Evolutionary conservation across 2,113 vertebrate species (phyloP), one percentile per base, ranked within the genome.

Genomic region (Pelodiscus sinensis): DNA sequence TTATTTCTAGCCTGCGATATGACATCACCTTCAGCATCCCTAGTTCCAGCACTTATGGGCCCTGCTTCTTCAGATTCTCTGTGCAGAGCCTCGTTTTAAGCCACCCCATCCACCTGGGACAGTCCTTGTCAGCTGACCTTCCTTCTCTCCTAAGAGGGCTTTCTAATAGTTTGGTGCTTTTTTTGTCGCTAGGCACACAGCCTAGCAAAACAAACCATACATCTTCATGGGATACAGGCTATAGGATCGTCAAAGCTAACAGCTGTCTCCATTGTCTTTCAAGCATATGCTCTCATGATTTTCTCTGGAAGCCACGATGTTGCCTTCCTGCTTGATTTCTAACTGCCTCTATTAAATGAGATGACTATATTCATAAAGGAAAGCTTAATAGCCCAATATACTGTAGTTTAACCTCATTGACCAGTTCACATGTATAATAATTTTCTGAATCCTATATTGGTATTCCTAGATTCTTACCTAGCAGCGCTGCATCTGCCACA

Each of bases 241-340:
- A 62, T 62, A 62, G 27, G 27, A 14, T 62, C 60, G 12, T 62
- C 25, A 29, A 27, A 62, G 60, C 60, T 62, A 62, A 94, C 96
- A 97, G 96, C 96, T 96, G 95, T 95, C 96, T 96, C 92, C 92
- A 94, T 95, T 95, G 95, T 95, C 96, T 97, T 96, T 96, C 94
- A 95, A 92, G 81, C 91, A 86, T 95, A 94, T 56, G 93, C 93
- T 93, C 85, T 38, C 9, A 11, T 60, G 58, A 11, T 60, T 24
- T 60, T 60, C 3, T 60, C 58, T 60, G 58, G 22, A 60, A 60
- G 24, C 24, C 24, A 25, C 27, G 24, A 1, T 60, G 58, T 60
- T 60, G 9, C 24, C 24, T 60, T 60, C 22, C 58, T 60, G 10
- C 58, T 60, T 60, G 58, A 11, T 60, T 60, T 25, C 22, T 10